Evolutionary conservation across 2,113 vertebrate species (phyloP), one percentile per base, ranked within the genome.

Genomic region (Smithornis capensis): DNA sequence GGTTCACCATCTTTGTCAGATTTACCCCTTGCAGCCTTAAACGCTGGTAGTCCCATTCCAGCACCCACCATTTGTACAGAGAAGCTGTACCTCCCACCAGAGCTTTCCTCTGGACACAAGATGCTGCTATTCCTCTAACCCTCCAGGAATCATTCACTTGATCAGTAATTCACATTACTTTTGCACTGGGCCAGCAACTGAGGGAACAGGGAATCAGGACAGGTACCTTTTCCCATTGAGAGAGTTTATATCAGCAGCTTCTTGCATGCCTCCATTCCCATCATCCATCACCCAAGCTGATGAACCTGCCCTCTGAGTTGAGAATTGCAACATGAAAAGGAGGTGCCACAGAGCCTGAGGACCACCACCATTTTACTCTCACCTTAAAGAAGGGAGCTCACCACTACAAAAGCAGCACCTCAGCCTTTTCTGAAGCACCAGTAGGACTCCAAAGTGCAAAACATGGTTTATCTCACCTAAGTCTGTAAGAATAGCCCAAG

Each of bases 391-490:
- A 1, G 4, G 14, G 24, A 80, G 12, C 7, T 10, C 9, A 56
- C 25, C 24, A 12, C 4, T 42, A 7, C 18, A 70, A 67, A 55
- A 38, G 63, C n/a, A 53, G 24, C 12, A 55, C 14, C 45, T 33
- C 45, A 53, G 9, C 13, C 21, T 28, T 55, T 55, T 74, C 2
- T 42, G 38, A 73, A n/a, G 37, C 4, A 16, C 21, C n/a, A 31
- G 44, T 9, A 38, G 23, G 19, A 69, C 42, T 25, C 56, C 3
- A 22, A 42, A 64, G 42, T 0, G 0, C 6, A 45, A 52, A 47
- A 8, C 5, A 19, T 1, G 1, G 7, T 2, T 38, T 42, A 2
- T 7, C 27, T 62, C 23, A 22, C 12, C 19, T 3, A 33, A 35
- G 27, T 2, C 22, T 28, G 2, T 17, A 59, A 21, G 18, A 53